phyloP scores from a whole-genome alignment of 1,140 invertebrate species.

The Lineus longissimus region DNA sequence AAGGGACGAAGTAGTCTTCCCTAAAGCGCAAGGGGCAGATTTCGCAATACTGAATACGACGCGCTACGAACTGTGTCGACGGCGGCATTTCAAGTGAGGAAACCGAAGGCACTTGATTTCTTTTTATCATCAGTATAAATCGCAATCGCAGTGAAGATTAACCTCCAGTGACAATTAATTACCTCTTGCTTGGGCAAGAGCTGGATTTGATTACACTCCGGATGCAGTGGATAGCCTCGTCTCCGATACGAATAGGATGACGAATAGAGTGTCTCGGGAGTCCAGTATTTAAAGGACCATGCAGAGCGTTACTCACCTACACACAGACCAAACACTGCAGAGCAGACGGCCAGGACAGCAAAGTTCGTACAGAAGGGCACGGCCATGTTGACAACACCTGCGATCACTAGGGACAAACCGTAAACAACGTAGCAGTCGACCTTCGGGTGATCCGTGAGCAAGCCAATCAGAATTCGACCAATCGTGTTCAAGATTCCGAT shows the following conservation, averaged over 20 bases:
- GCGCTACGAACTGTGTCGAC: too few relatives aligned
- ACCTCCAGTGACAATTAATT: too few relatives aligned
- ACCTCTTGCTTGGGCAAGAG: not conserved
- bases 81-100: not conserved
- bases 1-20: too few relatives aligned
- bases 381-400: conserved; percentile 71
- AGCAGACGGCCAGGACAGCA: conserved; percentile 68
- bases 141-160: not conserved
- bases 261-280: too few relatives aligned
- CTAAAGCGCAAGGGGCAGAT: too few relatives aligned
- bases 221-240: too few relatives aligned
- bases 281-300: too few relatives aligned
- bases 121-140: not conserved
- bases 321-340: conserved; percentile 78
- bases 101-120: not conserved
- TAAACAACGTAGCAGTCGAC: conserved; percentile 70
- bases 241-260: too few relatives aligned
- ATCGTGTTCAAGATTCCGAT: conserved; percentile 65
- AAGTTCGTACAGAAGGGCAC: conserved; percentile 71
- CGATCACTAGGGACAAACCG: conserved; percentile 77
- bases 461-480: conserved; percentile 58
- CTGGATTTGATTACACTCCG: too few relatives aligned
- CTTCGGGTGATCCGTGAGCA: conserved; percentile 56
- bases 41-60: too few relatives aligned
- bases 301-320: conserved; percentile 62